Base-by-base conservation (phyloP, 2,113 vertebrate species). In the Pleuronectes platessa region DNA sequence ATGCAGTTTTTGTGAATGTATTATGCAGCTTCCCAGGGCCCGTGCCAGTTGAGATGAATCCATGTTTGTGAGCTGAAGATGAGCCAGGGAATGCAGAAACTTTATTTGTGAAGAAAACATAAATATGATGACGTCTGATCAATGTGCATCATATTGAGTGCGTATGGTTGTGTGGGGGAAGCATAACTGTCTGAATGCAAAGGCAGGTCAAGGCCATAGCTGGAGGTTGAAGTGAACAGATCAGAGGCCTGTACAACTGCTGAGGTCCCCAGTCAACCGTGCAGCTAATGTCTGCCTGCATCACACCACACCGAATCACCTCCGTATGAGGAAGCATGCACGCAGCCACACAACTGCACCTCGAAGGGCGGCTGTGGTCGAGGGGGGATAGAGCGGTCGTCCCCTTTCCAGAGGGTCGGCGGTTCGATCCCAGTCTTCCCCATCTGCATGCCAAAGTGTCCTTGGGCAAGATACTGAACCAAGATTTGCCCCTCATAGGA, bases 141-240 rank as follows among this genome's bases (percentile, higher is more conserved):
- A 2, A 71, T 37, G 35, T 9, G 35, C 35, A 37, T 37, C 35
- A 62, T 77, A 18, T 23, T 71, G 15, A 26, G 45, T 14, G 45
- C 14, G 2, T 63, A 3, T 37, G 49, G 37, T 3, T 62, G 20
- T 45, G 20, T 42, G 20, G 37, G 20, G 47, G 47, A 17, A 12
- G 54, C 54, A 56, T 66, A 75, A 56, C 67, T 71, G 40, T 47
- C 31, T 63, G 23, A 59, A 65, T 56, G 63, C 23, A 81, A 73
- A 65, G 45, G 1, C 2, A 54, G 6, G 51, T 54, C 51, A 21
- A 54, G 51, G 51, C 18, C 51, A 21, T 20, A 54, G 51, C 51
- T 54, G 51, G 51, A 54, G 51, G 51, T 20, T 24, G 51, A 54
- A 6, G 8, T 8, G 51, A 20, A 54, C 20, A 21, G 20, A n/a